Conservation (phyloP, 2,797 vertebrate genomes). For the Bothrops alternatus region DNA sequence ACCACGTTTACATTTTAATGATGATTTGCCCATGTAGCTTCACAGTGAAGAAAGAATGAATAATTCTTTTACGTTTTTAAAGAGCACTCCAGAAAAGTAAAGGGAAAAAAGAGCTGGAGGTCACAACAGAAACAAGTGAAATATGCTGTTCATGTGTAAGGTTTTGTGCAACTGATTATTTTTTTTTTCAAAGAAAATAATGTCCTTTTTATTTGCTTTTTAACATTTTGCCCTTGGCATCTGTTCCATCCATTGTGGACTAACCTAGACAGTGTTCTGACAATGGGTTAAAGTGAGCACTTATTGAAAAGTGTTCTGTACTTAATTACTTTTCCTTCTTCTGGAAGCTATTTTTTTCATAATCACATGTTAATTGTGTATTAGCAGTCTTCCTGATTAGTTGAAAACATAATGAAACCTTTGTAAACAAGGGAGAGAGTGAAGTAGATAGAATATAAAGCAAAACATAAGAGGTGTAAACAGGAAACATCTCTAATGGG, state of each 20-base stretch:
- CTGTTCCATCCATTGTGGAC: slow-evolving; percentile 76
- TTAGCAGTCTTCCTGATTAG: slow-evolving; percentile 80
- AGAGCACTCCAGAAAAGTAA: slow-evolving; percentile 52
- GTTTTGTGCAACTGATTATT: slow-evolving; percentile 62
- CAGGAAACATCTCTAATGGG: slow-evolving; percentile 34
- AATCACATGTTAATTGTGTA: slow-evolving; percentile 83
- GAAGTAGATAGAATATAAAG: slow-evolving; percentile 53
- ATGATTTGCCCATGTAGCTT: slow-evolving; percentile 32
- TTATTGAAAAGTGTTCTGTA: slow-evolving; percentile 79
- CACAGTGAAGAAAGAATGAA: slow-evolving; percentile 46
- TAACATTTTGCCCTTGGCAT: slow-evolving; percentile 80
- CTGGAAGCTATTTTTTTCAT: slow-evolving; percentile 79
- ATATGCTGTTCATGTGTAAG: slow-evolving; percentile 52
- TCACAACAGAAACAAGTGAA: slow-evolving; percentile 61
- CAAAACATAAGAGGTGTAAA: slow-evolving; percentile 59
- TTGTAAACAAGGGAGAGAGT: slow-evolving; percentile 77
- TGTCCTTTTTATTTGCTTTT: slow-evolving; percentile 74
- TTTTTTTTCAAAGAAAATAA: slow-evolving; percentile 75
- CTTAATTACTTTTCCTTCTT: slow-evolving; percentile 83
- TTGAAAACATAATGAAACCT: slow-evolving; percentile 84
- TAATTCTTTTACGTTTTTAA: slow-evolving; percentile 50
- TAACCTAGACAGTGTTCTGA: slow-evolving; percentile 71
- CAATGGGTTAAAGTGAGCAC: slow-evolving; percentile 75
- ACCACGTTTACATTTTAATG: slow-evolving; percentile 20
- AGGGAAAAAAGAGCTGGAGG: slow-evolving; percentile 45